phyloP scores from a whole-genome alignment of 2,797 vertebrate species.

The Lycodopsis pacificus region DNA sequence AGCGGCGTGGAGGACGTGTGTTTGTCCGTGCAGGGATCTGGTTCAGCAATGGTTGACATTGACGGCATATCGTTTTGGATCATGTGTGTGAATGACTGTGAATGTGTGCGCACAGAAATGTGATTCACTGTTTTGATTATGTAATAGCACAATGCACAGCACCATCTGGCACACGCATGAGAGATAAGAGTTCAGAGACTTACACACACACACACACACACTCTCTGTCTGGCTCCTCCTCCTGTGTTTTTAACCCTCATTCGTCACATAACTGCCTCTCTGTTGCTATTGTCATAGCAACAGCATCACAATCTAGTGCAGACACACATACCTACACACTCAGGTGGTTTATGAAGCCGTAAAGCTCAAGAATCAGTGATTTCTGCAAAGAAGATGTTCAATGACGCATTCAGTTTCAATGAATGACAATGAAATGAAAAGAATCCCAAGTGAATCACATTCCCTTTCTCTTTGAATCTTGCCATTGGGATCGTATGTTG shows the following conservation, averaged over 20 bases:
- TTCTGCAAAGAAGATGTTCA: not conserved
- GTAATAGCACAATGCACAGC: conserved; percentile 73
- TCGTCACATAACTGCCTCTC: conserved; percentile 24
- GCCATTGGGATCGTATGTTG: not conserved
- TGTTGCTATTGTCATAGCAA: conserved; percentile 52
- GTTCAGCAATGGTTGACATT: conserved; percentile 40
- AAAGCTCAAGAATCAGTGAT: not conserved
- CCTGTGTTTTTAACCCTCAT: conserved; percentile 16
- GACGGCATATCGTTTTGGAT: conserved; percentile 27
- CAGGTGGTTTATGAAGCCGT: conserved; percentile 1
- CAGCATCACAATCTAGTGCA: conserved; percentile 32
- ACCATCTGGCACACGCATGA: conserved; percentile 78
- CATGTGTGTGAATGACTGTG: conserved; percentile 9
- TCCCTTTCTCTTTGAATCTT: not conserved
- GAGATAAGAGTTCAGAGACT: conserved; percentile 78
- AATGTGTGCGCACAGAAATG: conserved; percentile 42
- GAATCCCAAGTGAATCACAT: not conserved
- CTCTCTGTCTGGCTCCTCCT: conserved; percentile 43
- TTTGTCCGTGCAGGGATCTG: conserved; percentile 3
- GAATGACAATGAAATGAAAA: not conserved
- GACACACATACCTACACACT: conserved; percentile 11
- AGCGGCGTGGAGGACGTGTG: not conserved
- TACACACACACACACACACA: conserved; percentile 17
- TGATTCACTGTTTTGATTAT: conserved; percentile 78
- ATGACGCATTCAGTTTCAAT: not conserved